Evolutionary conservation across 1,140 invertebrate species (phyloP).

Genomic region (Bicyclus anynana): DNA sequence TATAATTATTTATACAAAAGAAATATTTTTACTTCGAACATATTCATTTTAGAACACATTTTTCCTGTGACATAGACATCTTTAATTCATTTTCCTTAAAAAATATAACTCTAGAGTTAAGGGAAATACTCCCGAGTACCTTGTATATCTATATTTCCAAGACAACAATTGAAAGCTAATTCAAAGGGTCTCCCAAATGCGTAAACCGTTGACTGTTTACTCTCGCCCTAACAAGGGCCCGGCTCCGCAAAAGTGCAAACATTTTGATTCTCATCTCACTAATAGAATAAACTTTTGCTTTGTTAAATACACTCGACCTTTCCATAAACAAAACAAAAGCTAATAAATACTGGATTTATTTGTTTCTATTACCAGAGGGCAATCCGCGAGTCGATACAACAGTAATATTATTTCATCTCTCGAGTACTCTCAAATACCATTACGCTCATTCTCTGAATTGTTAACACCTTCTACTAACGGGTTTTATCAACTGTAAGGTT

Average conservation of each 20-base stretch:
- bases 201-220: not conserved
- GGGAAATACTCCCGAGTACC: too few relatives aligned
- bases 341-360: slow-evolving; percentile 4
- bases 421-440: not conserved
- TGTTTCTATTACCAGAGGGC: slow-evolving; percentile 4
- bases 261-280: slow-evolving; percentile 1
- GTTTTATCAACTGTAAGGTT: too few relatives aligned
- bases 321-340: slow-evolving; percentile 4
- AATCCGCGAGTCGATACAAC: not conserved
- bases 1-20: too few relatives aligned
- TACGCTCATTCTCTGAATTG: not conserved
- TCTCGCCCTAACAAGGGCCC: not conserved
- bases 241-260: slow-evolving; percentile 4
- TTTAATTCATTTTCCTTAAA: too few relatives aligned
- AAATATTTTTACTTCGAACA: too few relatives aligned
- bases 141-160: too few relatives aligned
- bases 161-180: not conserved
- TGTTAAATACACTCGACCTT: slow-evolving; percentile 3
- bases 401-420: slow-evolving; percentile 2
- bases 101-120: too few relatives aligned
- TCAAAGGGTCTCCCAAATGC: not conserved
- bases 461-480: too few relatives aligned
- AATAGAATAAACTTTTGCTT: slow-evolving; percentile 6
- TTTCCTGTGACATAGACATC: too few relatives aligned
- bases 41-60: too few relatives aligned